Evolutionary conservation across 2,797 vertebrate genomes (phyloP).

Genomic region (Amniataba percoides): DNA sequence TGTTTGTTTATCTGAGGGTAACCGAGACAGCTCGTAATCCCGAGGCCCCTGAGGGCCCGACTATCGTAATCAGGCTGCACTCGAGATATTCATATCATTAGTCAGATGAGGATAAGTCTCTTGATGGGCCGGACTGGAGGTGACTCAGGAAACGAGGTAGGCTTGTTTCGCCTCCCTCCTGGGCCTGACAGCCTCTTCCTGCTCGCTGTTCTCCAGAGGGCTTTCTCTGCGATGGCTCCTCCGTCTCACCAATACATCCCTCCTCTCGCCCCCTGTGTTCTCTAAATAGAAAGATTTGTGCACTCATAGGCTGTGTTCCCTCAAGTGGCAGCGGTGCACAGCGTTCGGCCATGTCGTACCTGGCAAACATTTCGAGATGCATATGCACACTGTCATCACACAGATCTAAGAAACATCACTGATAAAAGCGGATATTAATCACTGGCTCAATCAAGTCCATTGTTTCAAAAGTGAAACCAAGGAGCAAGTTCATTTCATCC

Average conservation of each 20-base stretch:
- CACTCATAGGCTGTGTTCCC: constrained; percentile 38
- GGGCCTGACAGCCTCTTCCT: constrained; percentile 56
- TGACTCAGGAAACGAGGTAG: constrained; percentile 62
- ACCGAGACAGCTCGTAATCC: constrained; percentile 38
- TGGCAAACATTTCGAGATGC: neutral
- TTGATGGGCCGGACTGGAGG: constrained; percentile 75
- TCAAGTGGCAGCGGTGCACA: neutral
- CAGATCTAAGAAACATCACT: neutral
- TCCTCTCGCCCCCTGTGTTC: constrained; percentile 3
- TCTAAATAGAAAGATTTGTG: constrained; percentile 44
- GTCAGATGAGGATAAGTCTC: constrained; percentile 71
- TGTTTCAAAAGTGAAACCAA: neutral
- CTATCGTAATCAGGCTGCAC: constrained; percentile 26
- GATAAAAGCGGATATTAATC: neutral
- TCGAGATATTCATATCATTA: constrained; percentile 74
- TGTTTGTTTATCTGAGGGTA: constrained; percentile 52
- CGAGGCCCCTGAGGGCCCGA: constrained; percentile 32
- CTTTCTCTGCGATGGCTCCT: constrained; percentile 15
- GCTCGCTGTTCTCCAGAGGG: constrained; percentile 29
- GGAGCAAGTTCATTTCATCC: neutral
- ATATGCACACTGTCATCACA: neutral
- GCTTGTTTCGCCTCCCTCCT: constrained; percentile 48
- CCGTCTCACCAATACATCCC: neutral
- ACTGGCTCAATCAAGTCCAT: neutral
- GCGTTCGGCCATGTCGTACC: neutral